Conservation (phyloP, 2,888 invertebrate species). For the Microplitis deprimator region DNA sequence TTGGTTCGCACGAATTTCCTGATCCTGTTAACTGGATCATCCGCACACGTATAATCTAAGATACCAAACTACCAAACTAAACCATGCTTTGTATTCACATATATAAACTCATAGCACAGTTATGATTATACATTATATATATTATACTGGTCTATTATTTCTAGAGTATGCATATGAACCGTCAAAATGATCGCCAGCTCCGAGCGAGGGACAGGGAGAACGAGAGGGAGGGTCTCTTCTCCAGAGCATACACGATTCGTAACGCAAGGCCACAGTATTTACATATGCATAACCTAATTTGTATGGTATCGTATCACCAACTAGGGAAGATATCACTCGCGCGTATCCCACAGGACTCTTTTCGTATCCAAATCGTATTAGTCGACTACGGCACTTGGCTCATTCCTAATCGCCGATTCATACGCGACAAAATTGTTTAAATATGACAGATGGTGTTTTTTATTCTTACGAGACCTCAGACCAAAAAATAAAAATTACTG, state of each 20-base stretch:
- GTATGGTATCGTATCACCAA: conserved; percentile 60
- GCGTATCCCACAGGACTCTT: conserved; percentile 67
- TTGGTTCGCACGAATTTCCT: conserved; percentile 55
- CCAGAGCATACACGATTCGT: conserved; percentile 52
- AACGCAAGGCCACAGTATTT: conserved; percentile 67
- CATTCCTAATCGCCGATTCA: conserved; percentile 61
- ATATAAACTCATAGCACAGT: not conserved
- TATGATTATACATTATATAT: not conserved
- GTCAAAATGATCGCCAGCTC: no score
- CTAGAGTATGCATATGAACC: not conserved
- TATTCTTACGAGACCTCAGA: not conserved
- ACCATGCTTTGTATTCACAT: conserved; percentile 32
- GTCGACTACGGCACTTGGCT: conserved; percentile 48
- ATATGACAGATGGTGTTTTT: conserved; percentile 68
- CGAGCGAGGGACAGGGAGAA: no score
- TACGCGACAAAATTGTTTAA: conserved; percentile 68
- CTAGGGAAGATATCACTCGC: conserved; percentile 51
- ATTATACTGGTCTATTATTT: not conserved
- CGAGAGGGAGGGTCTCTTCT: no score
- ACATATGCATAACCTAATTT: conserved; percentile 69
- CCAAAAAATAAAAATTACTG: not conserved
- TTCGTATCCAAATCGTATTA: conserved; percentile 70
- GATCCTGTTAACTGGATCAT: conserved; percentile 70
- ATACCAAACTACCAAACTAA: conserved; percentile 47
- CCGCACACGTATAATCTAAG: conserved; percentile 49